These are phyloP conservation scores for Chromoteleia sp. DNA, from an alignment of 2,888 invertebrate species.

Conservation along the genomic window DNA sequence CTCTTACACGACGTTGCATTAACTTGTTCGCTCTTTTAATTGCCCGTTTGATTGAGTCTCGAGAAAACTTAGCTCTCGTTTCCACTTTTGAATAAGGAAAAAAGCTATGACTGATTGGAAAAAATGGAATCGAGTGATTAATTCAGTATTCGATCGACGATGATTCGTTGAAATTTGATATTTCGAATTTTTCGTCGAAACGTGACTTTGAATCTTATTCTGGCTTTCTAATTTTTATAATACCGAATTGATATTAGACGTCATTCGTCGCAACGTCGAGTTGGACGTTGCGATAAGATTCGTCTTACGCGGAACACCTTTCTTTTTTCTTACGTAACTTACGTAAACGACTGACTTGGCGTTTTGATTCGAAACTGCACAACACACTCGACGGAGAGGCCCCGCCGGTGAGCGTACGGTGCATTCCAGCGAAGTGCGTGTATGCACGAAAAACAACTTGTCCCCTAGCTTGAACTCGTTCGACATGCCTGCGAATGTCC, in stretches of 20 bases:
- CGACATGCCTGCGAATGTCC: slow-evolving; percentile 63
- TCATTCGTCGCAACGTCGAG: slow-evolving; percentile 25
- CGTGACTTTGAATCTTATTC: neutral
- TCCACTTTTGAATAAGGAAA: slow-evolving; percentile 3
- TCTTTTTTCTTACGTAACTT: slow-evolving; percentile 59
- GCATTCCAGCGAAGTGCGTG: slow-evolving; percentile 63
- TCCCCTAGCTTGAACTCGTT: slow-evolving; percentile 67
- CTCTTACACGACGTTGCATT: slow-evolving; percentile 42
- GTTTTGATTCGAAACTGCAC: slow-evolving; percentile 54
- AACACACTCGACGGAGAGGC: slow-evolving; percentile 26
- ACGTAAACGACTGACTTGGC: slow-evolving; percentile 33
- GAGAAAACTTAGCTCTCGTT: slow-evolving; percentile 35
- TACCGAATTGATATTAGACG: slow-evolving; percentile 4
- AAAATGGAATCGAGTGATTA: slow-evolving; percentile 9
- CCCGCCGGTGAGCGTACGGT: slow-evolving; percentile 38
- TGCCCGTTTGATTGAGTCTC: slow-evolving; percentile 39
- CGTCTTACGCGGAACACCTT: slow-evolving; percentile 41
- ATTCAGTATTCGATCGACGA: slow-evolving; percentile 9
- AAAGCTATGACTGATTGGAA: neutral
- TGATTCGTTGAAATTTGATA: slow-evolving; percentile 4
- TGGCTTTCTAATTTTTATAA: slow-evolving; percentile 6
- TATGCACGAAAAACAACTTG: slow-evolving; percentile 69
- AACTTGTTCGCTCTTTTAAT: slow-evolving; percentile 57
- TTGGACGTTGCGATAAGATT: slow-evolving; percentile 48
- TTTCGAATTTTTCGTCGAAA: neutral